Base-by-base conservation (phyloP, 2,113 vertebrate species). In the Accipiter cooperii region DNA sequence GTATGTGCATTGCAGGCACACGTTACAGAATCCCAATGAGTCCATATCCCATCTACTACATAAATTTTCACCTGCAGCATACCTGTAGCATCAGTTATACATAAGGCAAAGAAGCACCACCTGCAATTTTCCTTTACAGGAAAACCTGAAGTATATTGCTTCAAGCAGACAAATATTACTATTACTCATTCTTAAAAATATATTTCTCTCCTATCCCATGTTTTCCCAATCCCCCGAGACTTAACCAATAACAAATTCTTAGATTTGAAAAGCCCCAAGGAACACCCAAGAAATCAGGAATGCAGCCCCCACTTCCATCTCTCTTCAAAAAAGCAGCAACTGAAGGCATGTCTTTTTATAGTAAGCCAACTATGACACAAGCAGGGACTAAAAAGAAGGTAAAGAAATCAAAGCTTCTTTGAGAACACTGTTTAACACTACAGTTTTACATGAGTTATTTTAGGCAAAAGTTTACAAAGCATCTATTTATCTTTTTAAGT, bases 361-460 rank as follows among this genome's bases (percentile, higher is more conserved):
- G 89, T 12, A 94, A 94, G 80, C 66, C 84, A 95, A 76, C 54
- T 52, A 57, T 73, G 65, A 94, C 74, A 92, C 61, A 85, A 95
- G 60, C 4, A 87, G 26, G 28, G 77, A 85, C 70, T 73, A 79
- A 95, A 93, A 91, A 55, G 79, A 84, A 92, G 81, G 94, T 91
- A 89, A 92, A 87, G 86, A 91, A 97, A 87, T 93, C 78, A 97
- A 97, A 82, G 95, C 78, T 90, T 82, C 94, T 97, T 91, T 96
- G 84, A 96, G 81, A 96, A 96, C 46, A 46, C 65, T 69, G 69
- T 89, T 81, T 73, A 96, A 91, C 78, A 73, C 49, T 61, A 47
- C 84, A 83, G 81, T 83, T 91, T 90, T 91, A 77, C 14, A 38
- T 0, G 12, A 96, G 89, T 90, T 97, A 97, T 97, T 97, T 96